Evolutionary conservation across 2,888 invertebrate genomes (phyloP).

Genomic region (Spilarctia lutea): DNA sequence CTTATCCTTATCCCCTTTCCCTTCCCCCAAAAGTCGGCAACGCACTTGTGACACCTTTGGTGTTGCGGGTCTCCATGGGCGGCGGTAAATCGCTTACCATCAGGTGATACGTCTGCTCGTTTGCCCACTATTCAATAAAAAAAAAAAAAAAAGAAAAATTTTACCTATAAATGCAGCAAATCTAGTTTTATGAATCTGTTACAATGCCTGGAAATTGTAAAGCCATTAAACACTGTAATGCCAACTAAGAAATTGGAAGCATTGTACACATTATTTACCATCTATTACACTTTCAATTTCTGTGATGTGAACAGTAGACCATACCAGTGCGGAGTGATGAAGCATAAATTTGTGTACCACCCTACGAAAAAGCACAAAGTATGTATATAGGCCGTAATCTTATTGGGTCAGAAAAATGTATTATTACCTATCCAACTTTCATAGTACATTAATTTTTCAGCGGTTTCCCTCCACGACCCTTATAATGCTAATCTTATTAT

Average conservation of each 20-base stretch:
- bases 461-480: neutral
- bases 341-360: neutral
- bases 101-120: no score
- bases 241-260: neutral
- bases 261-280: neutral
- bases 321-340: neutral
- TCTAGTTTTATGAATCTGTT: neutral
- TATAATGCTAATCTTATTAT: slow-evolving; percentile 32
- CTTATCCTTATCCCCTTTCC: no score
- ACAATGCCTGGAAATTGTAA: neutral
- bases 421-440: neutral
- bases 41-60: no score
- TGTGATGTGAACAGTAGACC: neutral
- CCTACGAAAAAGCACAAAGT: neutral
- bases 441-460: slow-evolving; percentile 2
- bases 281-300: neutral
- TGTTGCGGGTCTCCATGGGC: no score
- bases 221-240: neutral
- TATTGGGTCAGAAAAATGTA: neutral
- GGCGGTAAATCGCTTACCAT: no score
- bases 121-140: no score
- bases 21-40: no score
- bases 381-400: neutral
- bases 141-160: no score
- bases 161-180: neutral